Conservation (phyloP, 2,797 vertebrate species). For the Poecilia velifera region DNA sequence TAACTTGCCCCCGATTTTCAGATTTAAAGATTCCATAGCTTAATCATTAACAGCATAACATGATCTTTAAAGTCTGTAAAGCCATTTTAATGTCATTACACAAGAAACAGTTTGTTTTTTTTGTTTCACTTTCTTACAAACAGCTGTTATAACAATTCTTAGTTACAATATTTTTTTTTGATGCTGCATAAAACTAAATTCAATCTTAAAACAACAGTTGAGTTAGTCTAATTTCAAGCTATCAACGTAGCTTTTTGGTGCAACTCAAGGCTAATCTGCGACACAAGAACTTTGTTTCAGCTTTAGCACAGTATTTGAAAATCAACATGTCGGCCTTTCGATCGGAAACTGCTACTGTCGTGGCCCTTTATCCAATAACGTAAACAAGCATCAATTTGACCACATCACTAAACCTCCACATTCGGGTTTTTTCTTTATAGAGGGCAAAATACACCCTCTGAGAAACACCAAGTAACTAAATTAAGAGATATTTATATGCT, state of each 20-base stretch:
- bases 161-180: background rate
- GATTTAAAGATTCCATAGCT: background rate
- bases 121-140: background rate
- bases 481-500: background rate
- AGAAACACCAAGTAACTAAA: background rate
- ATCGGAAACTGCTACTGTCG: background rate
- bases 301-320: background rate
- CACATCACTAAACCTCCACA: fast-evolving
- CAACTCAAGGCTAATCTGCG: background rate
- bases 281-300: background rate
- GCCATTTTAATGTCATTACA: background rate
- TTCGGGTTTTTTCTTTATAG: background rate
- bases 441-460: background rate
- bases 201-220: too few species aligned
- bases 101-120: background rate
- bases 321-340: constrained; percentile 20
- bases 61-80: background rate
- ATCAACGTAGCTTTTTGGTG: background rate
- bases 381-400: background rate
- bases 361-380: fast-evolving
- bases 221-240: background rate
- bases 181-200: background rate
- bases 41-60: background rate
- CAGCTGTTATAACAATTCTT: background rate
- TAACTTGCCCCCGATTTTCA: background rate